phyloP scores from a whole-genome alignment of 2,113 vertebrate species.

The Pedionomus torquatus region DNA sequence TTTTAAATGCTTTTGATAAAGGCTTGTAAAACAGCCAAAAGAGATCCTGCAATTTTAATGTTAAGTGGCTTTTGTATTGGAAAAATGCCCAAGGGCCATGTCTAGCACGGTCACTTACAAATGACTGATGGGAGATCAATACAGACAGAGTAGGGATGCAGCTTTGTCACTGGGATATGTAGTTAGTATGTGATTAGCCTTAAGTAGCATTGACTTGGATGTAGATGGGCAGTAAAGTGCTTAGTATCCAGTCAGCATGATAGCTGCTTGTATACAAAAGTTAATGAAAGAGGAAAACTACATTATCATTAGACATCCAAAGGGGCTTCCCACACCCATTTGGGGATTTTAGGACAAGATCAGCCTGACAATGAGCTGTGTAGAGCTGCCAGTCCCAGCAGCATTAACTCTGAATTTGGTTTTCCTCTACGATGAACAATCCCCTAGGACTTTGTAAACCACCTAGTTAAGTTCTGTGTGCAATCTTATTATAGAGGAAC shows the following conservation, averaged over 20 bases:
- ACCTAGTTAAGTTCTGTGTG: background rate
- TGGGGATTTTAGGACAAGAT: slow-evolving; percentile 36
- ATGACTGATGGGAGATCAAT: slow-evolving; percentile 86
- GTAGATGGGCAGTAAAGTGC: slow-evolving; percentile 41
- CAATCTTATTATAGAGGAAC: background rate
- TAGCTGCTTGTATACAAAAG: slow-evolving; percentile 62
- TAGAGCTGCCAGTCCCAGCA: background rate
- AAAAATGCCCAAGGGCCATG: slow-evolving; percentile 84
- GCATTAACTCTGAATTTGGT: slow-evolving; percentile 15
- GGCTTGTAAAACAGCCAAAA: slow-evolving; percentile 59
- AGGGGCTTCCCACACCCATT: slow-evolving; percentile 23
- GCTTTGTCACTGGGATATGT: slow-evolving; percentile 82
- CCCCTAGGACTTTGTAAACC: background rate
- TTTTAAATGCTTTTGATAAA: slow-evolving; percentile 63
- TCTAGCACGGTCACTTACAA: slow-evolving; percentile 85
- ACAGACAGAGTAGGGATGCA: slow-evolving; percentile 79
- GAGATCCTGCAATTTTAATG: slow-evolving; percentile 79
- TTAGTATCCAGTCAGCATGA: slow-evolving; percentile 20
- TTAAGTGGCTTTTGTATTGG: slow-evolving; percentile 86
- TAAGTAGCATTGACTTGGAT: slow-evolving; percentile 47
- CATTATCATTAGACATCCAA: slow-evolving; percentile 51
- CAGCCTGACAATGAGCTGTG: slow-evolving; percentile 16
- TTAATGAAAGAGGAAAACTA: slow-evolving; percentile 69
- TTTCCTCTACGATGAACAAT: background rate
- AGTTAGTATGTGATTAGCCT: slow-evolving; percentile 78